Evolutionary conservation across 2,888 invertebrate genomes (phyloP), one percentile per base, ranked within the genome.

Genomic region (Lithosia quadra): DNA sequence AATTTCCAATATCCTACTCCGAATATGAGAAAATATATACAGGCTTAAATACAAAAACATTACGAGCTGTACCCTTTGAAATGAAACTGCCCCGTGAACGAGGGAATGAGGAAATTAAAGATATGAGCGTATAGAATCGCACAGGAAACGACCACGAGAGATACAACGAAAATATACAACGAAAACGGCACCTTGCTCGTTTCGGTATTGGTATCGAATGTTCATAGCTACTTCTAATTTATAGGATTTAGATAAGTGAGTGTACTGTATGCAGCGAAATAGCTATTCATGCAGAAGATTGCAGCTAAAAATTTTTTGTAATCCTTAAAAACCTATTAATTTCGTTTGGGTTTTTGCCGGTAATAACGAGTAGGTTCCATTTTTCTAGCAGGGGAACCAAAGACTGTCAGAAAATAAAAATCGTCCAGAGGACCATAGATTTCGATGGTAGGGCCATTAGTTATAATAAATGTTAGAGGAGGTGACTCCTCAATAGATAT

Each of bases 101-200:
- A 61, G 60, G 68, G 68, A 80, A 84, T 83, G 82, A 79, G 84
- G 83, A 84, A 87, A 86, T 86, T 87, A 86, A 83, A 86, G 84
- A 84, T 84, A 80, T 86, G 84, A 84, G 82, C 84, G 86, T 77
- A 67, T 73, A 69, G 79, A 86, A 87, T 83, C 80, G 82, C 77
- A 69, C 65, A 67, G 78, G 77, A 77, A 80, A 80, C 78, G 79
- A 77, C 61, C 65, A 74, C 71, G 68, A 62, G 76, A 68, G 70
- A 55, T 67, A 67, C 60, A 65, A 59, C 73, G 74, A 74, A 70
- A 74, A n/a, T n/a, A n/a, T n/a, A n/a, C n/a, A n/a, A n/a, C n/a
- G n/a, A n/a, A n/a, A 73, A 74, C 73, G 71, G 65, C 60, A 61
- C 22, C 60, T 60, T 58, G 60, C 34, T 61, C 64, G 60, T 56